Base-by-base conservation (phyloP, 2,797 vertebrate genomes). In the Argya squamiceps region DNA sequence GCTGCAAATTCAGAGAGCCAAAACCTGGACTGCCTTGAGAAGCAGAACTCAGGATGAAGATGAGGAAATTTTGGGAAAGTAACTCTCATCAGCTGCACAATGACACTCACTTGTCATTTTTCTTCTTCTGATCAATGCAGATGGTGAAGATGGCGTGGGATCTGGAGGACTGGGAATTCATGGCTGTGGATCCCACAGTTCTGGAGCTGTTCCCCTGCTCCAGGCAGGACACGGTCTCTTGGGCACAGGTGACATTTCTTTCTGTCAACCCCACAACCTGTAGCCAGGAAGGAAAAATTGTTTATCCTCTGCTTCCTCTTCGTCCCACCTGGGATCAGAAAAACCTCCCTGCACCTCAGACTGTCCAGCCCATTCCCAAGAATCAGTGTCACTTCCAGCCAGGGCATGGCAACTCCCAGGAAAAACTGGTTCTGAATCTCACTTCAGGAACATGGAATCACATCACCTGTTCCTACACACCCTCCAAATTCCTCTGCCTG, bases 81-180 rank as follows among this genome's bases (percentile, higher is more conserved):
- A 21, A 27, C 24, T 37, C 32, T 15, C 5, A 34, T 1, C 22
- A 74, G 32, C 55, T 58, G n/a, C 4, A 6, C 9, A 2, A 5
- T 11, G 41, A 73, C 44, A 67, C 99, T 98, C 96, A 99, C 99
- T 98, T 99, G 96, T 99, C 99, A 29, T 65, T 98, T 68, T 98
- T 98, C 85, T 97, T 98, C 71, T 98, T 98, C 94, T 99, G 99
- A 39, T 99, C 99, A 80, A 99, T 95, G n/a, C 98, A 98, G 92
- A 99, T 98, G 22, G 99, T 99, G 96, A 99, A 99, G 96, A 99
- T 99, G 30, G 99, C 99, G 24, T 99, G 99, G 7, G 99, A 99
- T 5, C 99, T 98, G 1, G 99, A 99, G 2, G 99, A 99, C 60
- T 99, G 98, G 0, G 99, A 99, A 7, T 99, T 99, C 99, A 99